A percentile compares a stretch with the other conserved stretches of the same genome.
phyloP scores from a whole-genome alignment of 2,888 invertebrate genomes.

The Agelastica alni region DNA sequence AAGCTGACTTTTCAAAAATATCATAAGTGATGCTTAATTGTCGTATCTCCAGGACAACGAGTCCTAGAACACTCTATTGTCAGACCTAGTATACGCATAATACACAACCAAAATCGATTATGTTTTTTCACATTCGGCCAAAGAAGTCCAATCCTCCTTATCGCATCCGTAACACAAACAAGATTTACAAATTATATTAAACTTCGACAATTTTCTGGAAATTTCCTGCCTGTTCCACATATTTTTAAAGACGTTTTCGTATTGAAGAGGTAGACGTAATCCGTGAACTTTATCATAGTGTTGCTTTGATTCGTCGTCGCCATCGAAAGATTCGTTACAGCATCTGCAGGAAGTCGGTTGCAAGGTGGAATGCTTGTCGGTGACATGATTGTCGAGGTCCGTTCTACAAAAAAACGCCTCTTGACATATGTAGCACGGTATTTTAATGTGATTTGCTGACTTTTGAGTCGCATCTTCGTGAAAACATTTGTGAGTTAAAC shows the following conservation, averaged over 20 bases:
- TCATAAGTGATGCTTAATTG: too few species aligned
- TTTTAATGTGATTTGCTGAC: conserved; percentile 13
- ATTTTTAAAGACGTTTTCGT: not conserved
- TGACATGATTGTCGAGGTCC: conserved; percentile 25
- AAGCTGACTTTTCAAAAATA: too few species aligned
- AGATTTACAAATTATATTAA: not conserved
- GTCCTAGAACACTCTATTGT: too few species aligned
- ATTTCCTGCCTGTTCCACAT: not conserved
- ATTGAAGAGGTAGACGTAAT: not conserved
- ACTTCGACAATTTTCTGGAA: not conserved
- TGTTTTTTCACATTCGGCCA: not conserved
- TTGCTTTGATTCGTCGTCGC: conserved; percentile 1
- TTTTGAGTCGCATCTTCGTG: conserved; percentile 21
- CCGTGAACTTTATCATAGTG: conserved; percentile 14
- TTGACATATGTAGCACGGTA: conserved; percentile 29
- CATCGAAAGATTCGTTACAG: conserved; percentile 21
- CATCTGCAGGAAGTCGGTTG: conserved; percentile 26
- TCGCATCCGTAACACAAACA: conserved; percentile 3
- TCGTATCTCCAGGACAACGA: too few species aligned
- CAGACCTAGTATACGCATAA: too few species aligned
- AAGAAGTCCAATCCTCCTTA: not conserved
- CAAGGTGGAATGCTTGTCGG: conserved; percentile 21
- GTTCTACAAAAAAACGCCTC: conserved; percentile 23
- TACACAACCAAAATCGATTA: too few species aligned
- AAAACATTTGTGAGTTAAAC: conserved; percentile 28